Base-by-base conservation (phyloP, 2,888 invertebrate species). In the Byasa hedistus region DNA sequence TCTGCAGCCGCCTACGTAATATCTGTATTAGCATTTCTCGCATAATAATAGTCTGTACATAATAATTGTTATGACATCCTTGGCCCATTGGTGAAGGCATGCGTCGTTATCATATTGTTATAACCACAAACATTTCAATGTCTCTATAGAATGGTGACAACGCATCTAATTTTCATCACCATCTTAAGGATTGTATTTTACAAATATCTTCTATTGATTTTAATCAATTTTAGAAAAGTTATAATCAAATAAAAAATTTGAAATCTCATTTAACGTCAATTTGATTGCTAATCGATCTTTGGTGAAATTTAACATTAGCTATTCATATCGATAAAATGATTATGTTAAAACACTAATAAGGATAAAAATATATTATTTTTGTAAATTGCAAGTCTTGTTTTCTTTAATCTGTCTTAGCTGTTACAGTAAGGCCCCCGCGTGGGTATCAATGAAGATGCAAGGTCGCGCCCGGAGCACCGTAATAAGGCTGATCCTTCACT, bases 51-150 rank as follows among this genome's bases (percentile, higher is more conserved):
- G 61, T 54, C 65, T 36, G 60, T 55, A 54, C 60, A 61, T 64
- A 69, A 68, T 65, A 39, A 68, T 65, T 57, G 65, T 63, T 68
- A 67, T 63, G 63, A 68, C 57, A 68, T 65, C 68, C 69, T 69
- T 68, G 69, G 67, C 69, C 67, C 57, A 69, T 65, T 69, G 69
- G 66, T 23, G 66, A 44, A 59, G 61, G 57, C 66, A 55, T 54
- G 58, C 63, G 48, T 63, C 22, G 58, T 57, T 63, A 63, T 66
- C 59, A 66, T 63, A 66, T 62, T 22, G 54, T 32, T 36, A 63
- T 54, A 55, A 55, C 59, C 52, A 59, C 54, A 27, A 55, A 52
- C 57, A 51, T 44, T 48, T 8, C 48, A 48, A 48, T 27, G 17
- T 48, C 21, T 32, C 17, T 62, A 44, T 19, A 39, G 56, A 61